Conservation (phyloP, 2,888 invertebrate genomes). For the Salpingus planirostris region DNA sequence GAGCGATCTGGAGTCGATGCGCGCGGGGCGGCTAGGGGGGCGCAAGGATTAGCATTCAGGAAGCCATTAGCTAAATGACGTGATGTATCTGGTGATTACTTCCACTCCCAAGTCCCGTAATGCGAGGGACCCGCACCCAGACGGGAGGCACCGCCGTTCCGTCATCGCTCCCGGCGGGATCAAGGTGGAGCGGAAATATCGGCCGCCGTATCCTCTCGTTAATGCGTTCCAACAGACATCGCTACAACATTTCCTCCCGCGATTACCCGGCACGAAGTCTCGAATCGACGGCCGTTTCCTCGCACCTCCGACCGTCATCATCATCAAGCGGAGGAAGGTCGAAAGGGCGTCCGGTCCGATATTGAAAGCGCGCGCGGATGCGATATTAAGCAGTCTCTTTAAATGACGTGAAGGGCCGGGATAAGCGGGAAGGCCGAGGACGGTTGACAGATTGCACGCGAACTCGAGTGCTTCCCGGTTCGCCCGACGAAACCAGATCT, state of each 20-base stretch:
- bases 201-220: constrained; percentile 30
- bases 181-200: constrained; percentile 31
- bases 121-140: constrained; percentile 16
- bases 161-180: constrained; percentile 16
- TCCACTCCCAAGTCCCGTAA: constrained; percentile 36
- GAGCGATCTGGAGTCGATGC: constrained; percentile 23
- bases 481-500: constrained; percentile 25
- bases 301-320: no score
- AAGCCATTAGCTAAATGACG: constrained; percentile 45
- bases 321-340: no score
- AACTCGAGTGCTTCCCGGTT: constrained; percentile 24
- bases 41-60: constrained; percentile 44
- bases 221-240: constrained; percentile 19
- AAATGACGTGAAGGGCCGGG: constrained; percentile 7
- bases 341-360: no score
- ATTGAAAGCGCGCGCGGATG: no score
- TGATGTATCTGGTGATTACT: constrained; percentile 42
- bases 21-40: no score
- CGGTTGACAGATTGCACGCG: constrained; percentile 29
- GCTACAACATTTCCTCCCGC: constrained; percentile 8
- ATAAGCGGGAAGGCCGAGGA: constrained; percentile 13
- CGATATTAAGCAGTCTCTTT: no score
- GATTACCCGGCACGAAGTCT: no score
- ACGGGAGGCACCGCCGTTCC: not conserved
- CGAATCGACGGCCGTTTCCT: no score